Percentiles rank a stretch among this genome's conserved stretches.
Evolutionary conservation across 2,888 invertebrate genomes (phyloP).

Genomic region (Agonopterix arenella): DNA sequence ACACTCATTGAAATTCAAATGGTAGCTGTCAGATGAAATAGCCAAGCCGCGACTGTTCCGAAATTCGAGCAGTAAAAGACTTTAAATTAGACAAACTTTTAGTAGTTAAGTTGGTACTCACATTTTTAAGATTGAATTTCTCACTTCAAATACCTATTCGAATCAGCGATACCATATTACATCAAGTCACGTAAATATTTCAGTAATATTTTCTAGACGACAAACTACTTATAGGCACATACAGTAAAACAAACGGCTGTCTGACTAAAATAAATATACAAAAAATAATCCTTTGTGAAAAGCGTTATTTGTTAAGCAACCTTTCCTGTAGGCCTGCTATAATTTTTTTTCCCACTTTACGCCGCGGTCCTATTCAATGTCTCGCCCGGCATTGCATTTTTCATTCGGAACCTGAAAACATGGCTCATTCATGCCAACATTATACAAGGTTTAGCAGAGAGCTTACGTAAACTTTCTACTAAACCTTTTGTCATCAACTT

Average conservation of each 20-base stretch:
- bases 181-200: too few species aligned
- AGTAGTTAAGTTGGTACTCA: too few species aligned
- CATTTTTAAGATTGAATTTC: too few species aligned
- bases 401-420: constrained; percentile 42
- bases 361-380: constrained; percentile 48
- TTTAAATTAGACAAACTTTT: too few species aligned
- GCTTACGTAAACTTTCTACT: neutral
- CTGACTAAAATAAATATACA: constrained; percentile 13
- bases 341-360: constrained; percentile 42
- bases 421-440: constrained; percentile 29
- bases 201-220: too few species aligned
- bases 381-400: constrained; percentile 55
- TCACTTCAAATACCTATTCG: too few species aligned
- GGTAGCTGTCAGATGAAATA: constrained; percentile 19
- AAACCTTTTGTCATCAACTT: constrained; percentile 3
- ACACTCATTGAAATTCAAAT: constrained; percentile 47
- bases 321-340: constrained; percentile 36
- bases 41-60: too few species aligned
- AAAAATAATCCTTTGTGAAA: constrained; percentile 34
- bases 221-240: too few species aligned
- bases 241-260: neutral
- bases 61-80: too few species aligned
- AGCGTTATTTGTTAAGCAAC: constrained; percentile 46
- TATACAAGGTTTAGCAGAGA: constrained; percentile 3
- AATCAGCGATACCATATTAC: too few species aligned